Conservation (phyloP, 2,797 vertebrate genomes). For the Sebastes baramenuke region DNA sequence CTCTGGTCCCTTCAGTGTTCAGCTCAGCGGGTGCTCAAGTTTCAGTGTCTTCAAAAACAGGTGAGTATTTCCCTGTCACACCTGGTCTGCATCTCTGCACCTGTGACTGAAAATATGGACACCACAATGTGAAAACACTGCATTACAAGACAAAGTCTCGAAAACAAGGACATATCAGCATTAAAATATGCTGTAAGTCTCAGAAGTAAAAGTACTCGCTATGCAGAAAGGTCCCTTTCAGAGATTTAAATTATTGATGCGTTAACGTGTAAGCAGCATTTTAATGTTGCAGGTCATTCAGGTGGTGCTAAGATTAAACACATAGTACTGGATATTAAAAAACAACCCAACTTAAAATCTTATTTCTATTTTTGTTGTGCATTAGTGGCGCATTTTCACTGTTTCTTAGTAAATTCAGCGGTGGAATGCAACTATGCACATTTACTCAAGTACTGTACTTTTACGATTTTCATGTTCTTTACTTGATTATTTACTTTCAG, state of each 20-base stretch:
- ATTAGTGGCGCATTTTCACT: not conserved
- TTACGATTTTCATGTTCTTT: not conserved
- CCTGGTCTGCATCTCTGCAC: not conserved
- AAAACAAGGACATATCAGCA: not conserved
- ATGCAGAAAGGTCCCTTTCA: constrained; percentile 14
- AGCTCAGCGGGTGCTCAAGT: constrained; percentile 13
- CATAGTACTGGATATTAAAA: not conserved
- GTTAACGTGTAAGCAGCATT: constrained; percentile 39
- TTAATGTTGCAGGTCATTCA: constrained; percentile 30
- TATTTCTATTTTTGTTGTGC: not conserved
- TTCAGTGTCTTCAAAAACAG: not conserved
- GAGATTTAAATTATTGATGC: constrained; percentile 33
- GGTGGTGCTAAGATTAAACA: constrained; percentile 7
- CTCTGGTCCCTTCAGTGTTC: constrained; percentile 17
- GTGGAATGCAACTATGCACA: not conserved
- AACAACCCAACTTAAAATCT: not conserved
- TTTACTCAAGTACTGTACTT: not conserved
- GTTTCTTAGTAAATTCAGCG: not conserved
- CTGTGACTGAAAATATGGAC: not conserved
- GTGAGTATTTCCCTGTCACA: not conserved
- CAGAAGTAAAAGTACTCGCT: not conserved
- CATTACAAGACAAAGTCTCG: not conserved
- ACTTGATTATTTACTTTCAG: too few relatives aligned
- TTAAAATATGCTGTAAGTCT: not conserved
- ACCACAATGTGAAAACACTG: not conserved